phyloP scores from a whole-genome alignment of 2,888 invertebrate genomes.

The Sarcophaga rosellei region DNA sequence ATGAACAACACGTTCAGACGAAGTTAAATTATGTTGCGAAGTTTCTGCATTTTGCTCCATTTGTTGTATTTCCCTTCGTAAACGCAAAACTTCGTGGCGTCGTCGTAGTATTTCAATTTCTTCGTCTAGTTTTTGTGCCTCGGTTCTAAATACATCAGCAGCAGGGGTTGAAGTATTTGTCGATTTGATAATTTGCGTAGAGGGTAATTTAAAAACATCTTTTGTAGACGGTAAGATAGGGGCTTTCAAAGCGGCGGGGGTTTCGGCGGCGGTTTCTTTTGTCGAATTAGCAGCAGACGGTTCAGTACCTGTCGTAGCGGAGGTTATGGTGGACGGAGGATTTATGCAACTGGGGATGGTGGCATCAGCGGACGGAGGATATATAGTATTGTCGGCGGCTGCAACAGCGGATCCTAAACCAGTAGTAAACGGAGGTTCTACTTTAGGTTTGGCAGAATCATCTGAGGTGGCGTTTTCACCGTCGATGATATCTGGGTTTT shows the following conservation, averaged over 20 bases:
- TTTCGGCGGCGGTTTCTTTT: neutral
- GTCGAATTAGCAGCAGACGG: too few species aligned
- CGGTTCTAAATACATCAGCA: neutral
- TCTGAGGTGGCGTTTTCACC: neutral
- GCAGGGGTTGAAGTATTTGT: neutral
- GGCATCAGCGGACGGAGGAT: neutral
- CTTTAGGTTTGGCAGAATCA: neutral
- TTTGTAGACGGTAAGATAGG: neutral
- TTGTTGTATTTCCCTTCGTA: too few species aligned
- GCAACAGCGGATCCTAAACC: neutral
- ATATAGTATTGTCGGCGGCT: neutral
- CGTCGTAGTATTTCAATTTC: too few species aligned
- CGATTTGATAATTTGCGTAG: neutral
- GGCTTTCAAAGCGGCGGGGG: neutral
- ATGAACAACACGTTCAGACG: conserved; percentile 36
- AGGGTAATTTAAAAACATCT: neutral
- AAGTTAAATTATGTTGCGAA: neutral
- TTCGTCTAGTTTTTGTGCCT: too few species aligned
- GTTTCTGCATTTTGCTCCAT: too few species aligned
- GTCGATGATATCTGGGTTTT: neutral
- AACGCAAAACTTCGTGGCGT: too few species aligned
- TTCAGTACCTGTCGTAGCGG: neutral
- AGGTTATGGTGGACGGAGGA: neutral
- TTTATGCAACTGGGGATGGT: too few species aligned
- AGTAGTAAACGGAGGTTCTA: neutral